Conservation (phyloP, 2,113 vertebrate species). For the Morone saxatilis region DNA sequence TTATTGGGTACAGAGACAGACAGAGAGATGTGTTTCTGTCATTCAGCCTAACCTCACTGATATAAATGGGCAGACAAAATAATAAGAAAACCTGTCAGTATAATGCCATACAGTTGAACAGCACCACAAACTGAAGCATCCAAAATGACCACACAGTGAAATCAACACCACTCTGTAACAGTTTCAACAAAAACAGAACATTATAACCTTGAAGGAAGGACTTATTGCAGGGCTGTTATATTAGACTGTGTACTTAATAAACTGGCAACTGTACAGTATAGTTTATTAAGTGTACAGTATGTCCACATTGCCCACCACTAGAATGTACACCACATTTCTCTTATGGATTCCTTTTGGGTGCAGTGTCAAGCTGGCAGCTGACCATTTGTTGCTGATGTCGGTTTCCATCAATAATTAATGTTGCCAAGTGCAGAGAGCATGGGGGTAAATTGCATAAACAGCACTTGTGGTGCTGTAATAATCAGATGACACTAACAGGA, state of each 20-base stretch:
- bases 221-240: too few relatives aligned
- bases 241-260: too few relatives aligned
- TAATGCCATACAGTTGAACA: too few relatives aligned
- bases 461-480: background rate
- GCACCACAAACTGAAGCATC: too few relatives aligned
- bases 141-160: background rate
- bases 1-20: background rate
- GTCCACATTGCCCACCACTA: background rate
- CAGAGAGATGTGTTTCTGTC: too few relatives aligned
- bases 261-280: too few relatives aligned
- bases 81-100: too few relatives aligned
- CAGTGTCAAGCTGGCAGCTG: background rate
- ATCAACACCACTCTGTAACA: background rate
- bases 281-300: too few relatives aligned
- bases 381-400: background rate
- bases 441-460: background rate
- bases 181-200: background rate
- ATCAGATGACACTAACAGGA: background rate
- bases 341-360: background rate
- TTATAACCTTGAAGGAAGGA: too few relatives aligned
- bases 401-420: background rate
- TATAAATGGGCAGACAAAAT: background rate
- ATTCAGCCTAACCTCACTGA: background rate
- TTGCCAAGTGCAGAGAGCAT: background rate
- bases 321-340: background rate